Conservation (phyloP, 1,140 invertebrate genomes). For the Diabrotica undecimpunctata region DNA sequence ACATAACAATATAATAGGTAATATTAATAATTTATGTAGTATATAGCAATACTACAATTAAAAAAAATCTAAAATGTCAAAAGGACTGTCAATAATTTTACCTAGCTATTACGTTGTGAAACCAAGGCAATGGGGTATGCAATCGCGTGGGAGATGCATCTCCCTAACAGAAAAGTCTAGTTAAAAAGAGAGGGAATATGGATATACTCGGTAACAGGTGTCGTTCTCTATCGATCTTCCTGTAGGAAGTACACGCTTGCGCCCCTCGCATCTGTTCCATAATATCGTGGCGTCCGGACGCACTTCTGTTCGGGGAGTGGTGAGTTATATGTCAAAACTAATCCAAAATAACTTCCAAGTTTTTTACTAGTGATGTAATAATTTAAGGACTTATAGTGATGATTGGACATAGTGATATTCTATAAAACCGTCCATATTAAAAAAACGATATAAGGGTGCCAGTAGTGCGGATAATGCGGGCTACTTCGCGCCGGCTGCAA, state of each 20-base stretch:
- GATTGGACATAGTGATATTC: not conserved
- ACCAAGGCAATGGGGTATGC: not conserved
- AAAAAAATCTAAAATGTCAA: too few species aligned
- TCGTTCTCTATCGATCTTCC: conserved; percentile 43
- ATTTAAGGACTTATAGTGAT: not conserved
- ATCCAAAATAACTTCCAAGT: not conserved
- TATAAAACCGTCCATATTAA: conserved; percentile 13
- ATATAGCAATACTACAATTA: too few species aligned
- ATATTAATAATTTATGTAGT: too few species aligned
- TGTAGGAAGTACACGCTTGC: conserved; percentile 32
- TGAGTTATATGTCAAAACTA: conserved; percentile 28
- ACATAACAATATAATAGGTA: too few species aligned
- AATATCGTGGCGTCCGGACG: conserved; percentile 35
- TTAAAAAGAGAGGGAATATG: conserved; percentile 17
- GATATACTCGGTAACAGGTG: conserved; percentile 44
- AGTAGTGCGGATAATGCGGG: conserved; percentile 1
- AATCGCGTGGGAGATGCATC: conserved; percentile 13
- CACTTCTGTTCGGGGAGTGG: conserved; percentile 43
- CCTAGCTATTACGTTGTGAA: too few species aligned
- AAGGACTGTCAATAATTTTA: too few species aligned
- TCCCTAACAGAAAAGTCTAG: conserved; percentile 1
- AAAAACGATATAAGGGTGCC: conserved; percentile 1
- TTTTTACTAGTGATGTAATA: conserved; percentile 12
- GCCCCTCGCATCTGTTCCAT: conserved; percentile 30
- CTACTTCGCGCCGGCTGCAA: not conserved